Base-by-base conservation (phyloP, 2,888 invertebrate species). In the Eupithecia exiguata region DNA sequence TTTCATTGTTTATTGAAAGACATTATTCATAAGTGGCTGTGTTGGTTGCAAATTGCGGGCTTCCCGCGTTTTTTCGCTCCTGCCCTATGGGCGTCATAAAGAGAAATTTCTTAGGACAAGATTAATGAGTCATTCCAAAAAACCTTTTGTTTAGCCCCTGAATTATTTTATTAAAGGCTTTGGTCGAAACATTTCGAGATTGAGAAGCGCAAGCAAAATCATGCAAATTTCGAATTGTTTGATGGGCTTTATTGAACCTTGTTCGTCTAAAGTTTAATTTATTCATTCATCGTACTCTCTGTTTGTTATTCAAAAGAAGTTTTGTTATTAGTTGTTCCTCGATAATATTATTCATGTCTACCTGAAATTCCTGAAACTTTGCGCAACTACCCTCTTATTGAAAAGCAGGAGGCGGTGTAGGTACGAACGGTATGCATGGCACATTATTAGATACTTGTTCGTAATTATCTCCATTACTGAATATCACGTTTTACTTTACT, bases 41-140 rank as follows among this genome's bases (percentile, higher is more conserved):
- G 73, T 78, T 79, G 77, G 70, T 78, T 79, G 72, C 81, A 84
- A 84, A 84, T 85, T 83, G 82, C 77, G 80, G 73, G 77, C 53
- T 76, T 76, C 73, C 79, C 81, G 79, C 81, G 82, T 84, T 86
- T 84, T 84, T 84, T 79, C 78, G 76, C 76, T 70, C 70, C 74
- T 79, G 79, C 82, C 86, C 84, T 81, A 79, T 80, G 85, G 83
- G 85, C 77, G 79, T 82, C 83, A 79, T 86, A 84, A 84, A 86
- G 81, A 83, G 79, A 84, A 84, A 84, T 85, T 86, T 84, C 83
- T 82, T 80, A 80, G 77, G 75, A 78, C 74, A 83, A 85, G 86
- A 88, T 87, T 86, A 86, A 89, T 86, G 84, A 83, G 82, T 76
- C 83, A 79, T 81, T 82, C 79, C 82, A 79, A 80, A 79, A 82